Evolutionary conservation across 2,113 vertebrate genomes (phyloP).

Genomic region (Notothenia coriiceps): DNA sequence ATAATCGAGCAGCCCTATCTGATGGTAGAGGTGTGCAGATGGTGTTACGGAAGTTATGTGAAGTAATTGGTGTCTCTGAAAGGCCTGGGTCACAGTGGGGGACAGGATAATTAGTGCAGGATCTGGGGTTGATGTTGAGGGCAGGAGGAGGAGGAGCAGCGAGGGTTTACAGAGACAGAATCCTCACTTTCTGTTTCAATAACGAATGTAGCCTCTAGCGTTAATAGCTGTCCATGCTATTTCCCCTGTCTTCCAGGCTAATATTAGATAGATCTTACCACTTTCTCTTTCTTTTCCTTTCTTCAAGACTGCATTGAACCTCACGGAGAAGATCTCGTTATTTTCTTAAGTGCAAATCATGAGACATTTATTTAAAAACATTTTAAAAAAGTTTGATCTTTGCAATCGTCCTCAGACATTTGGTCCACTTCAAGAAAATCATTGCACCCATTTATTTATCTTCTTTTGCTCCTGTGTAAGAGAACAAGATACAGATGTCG

Average conservation of each 20-base stretch:
- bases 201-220: slow-evolving; percentile 34
- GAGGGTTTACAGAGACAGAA: slow-evolving; percentile 25
- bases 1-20: background rate
- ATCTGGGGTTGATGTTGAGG: slow-evolving; percentile 30
- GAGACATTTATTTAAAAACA: background rate
- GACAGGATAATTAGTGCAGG: slow-evolving; percentile 32
- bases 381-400: background rate
- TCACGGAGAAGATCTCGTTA: slow-evolving; percentile 67
- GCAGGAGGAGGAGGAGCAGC: slow-evolving; percentile 28
- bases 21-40: slow-evolving; percentile 16
- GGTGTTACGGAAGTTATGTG: slow-evolving; percentile 6
- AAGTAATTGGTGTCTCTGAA: slow-evolving; percentile 27
- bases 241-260: slow-evolving; percentile 68
- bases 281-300: slow-evolving; percentile 43
- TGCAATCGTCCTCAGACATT: slow-evolving; percentile 34
- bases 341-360: slow-evolving; percentile 55
- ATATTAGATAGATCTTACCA: slow-evolving; percentile 43
- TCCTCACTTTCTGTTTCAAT: slow-evolving; percentile 42
- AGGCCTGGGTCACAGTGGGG: slow-evolving; percentile 12
- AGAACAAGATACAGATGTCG: slow-evolving; percentile 11
- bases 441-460: background rate
- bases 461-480: slow-evolving; percentile 10
- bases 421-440: slow-evolving; percentile 20
- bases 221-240: slow-evolving; percentile 52
- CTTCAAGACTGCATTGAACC: slow-evolving; percentile 59